phyloP scores from a whole-genome alignment of 2,888 invertebrate species.

The Oxyscelio sp. region DNA sequence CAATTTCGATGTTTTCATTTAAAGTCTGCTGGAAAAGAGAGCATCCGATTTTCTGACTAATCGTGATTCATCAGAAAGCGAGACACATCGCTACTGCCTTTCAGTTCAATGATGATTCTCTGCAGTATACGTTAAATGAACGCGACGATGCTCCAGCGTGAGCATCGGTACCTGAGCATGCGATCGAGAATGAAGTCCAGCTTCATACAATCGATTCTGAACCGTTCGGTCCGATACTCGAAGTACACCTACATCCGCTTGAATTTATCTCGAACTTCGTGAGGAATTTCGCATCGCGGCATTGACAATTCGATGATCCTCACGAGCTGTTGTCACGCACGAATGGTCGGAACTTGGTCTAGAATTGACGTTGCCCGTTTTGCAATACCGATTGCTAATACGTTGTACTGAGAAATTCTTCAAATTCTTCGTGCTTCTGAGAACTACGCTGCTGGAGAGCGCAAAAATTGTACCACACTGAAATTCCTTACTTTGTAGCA shows the following conservation, averaged over 20 bases:
- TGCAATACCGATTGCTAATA: neutral
- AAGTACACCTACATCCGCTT: neutral
- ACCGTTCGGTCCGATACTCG: neutral
- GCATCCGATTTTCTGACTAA: no score
- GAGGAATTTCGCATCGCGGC: neutral
- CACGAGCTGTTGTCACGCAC: neutral
- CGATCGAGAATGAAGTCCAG: neutral
- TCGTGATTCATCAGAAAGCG: neutral
- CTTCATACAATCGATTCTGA: conserved; percentile 2
- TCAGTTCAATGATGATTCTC: neutral
- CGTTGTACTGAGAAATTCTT: no score
- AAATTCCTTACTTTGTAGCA: no score
- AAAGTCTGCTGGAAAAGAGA: no score
- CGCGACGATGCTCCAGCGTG: neutral
- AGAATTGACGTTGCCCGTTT: neutral
- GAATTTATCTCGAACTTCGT: neutral
- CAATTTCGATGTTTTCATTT: no score
- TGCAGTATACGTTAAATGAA: neutral
- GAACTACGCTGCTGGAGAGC: no score
- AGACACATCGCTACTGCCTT: neutral
- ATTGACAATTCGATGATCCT: neutral
- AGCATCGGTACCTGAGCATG: neutral
- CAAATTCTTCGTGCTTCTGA: no score
- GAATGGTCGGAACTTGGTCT: neutral
- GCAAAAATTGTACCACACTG: no score